Evolutionary conservation across 2,113 vertebrate species (phyloP).

Genomic region (Sitta europaea): DNA sequence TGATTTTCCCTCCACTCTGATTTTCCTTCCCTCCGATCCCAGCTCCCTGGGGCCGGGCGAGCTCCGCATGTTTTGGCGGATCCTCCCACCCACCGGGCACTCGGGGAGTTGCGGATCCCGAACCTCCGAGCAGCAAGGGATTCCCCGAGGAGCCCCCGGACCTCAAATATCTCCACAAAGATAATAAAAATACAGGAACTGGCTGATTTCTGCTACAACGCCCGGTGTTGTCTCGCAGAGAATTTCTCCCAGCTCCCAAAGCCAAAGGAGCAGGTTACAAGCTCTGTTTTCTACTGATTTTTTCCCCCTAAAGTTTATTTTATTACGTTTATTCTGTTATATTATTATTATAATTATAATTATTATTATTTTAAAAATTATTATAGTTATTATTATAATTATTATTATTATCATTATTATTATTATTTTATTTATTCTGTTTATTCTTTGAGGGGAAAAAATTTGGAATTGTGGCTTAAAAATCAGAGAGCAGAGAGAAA

Average conservation of each 20-base stretch:
- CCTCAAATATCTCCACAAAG: background rate
- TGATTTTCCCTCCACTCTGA: background rate
- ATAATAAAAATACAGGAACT: rapidly evolving
- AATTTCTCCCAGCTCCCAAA: background rate
- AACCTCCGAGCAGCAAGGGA: no score
- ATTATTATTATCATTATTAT: no score
- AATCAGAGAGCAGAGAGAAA: background rate
- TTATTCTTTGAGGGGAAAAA: background rate
- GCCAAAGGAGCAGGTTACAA: background rate
- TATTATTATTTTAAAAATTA: no score
- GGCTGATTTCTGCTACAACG: background rate
- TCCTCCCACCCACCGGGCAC: conserved; percentile 34
- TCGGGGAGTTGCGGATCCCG: background rate
- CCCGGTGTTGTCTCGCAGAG: background rate
- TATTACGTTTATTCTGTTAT: no score
- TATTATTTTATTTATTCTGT: background rate
- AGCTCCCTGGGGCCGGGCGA: no score
- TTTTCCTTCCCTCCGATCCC: background rate
- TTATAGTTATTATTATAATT: no score
- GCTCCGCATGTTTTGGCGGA: background rate
- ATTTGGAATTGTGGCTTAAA: background rate
- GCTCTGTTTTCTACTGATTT: background rate
- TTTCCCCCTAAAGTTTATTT: background rate
- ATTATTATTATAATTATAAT: no score
- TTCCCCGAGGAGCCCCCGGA: no score